Evolutionary conservation across 2,888 invertebrate species (phyloP).

Genomic region (Anodontia alba): DNA sequence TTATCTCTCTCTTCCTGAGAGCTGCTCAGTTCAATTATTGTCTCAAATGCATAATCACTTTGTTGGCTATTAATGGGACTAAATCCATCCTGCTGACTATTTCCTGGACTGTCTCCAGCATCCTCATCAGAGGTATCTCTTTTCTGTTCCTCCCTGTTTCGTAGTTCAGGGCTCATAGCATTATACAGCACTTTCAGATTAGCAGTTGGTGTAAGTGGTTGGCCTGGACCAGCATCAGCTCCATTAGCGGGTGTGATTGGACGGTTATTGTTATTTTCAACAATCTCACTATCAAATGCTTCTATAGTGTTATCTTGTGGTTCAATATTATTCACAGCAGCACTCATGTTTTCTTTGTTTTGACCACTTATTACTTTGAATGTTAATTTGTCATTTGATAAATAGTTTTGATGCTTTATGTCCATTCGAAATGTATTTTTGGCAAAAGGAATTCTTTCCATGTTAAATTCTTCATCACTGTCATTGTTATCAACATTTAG

Average conservation of each 20-base stretch:
- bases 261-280: conserved; percentile 55
- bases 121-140: conserved; percentile 56
- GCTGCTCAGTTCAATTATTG: conserved; percentile 44
- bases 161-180: conserved; percentile 86
- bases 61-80: conserved; percentile 27
- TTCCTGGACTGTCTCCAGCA: conserved; percentile 22
- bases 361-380: conserved; percentile 48
- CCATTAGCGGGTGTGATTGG: conserved; percentile 62
- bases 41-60: conserved; percentile 53
- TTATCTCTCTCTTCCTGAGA: conserved; percentile 30
- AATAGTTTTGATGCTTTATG: conserved; percentile 28
- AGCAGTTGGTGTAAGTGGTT: conserved; percentile 88
- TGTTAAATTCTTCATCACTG: conserved; percentile 64
- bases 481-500: conserved; percentile 57
- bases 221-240: conserved; percentile 44
- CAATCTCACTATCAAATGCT: background rate
- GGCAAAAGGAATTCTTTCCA: conserved; percentile 68
- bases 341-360: conserved; percentile 58
- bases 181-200: conserved; percentile 89
- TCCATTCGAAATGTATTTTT: conserved; percentile 62
- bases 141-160: conserved; percentile 70
- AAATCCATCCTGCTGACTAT: conserved; percentile 23
- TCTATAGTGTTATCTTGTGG: background rate
- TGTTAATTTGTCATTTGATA: background rate
- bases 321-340: background rate